phyloP scores from a whole-genome alignment of 2,113 vertebrate species.

The Coryphaenoides rupestris region DNA sequence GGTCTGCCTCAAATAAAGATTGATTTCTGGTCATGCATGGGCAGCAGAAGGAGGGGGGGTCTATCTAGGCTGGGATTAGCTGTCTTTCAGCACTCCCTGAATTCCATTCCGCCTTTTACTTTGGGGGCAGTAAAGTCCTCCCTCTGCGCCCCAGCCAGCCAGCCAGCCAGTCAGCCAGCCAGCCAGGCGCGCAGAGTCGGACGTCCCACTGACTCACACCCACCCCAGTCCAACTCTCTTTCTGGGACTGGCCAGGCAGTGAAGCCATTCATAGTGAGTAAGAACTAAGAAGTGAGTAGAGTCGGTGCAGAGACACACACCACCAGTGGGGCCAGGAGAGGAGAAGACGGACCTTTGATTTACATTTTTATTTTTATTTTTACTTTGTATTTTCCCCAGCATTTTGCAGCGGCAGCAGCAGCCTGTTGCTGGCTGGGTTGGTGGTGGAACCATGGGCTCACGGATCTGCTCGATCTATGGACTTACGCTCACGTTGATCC shows the following conservation, averaged over 20 bases:
- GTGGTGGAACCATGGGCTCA: conserved; percentile 63
- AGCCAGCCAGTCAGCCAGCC: too few relatives aligned
- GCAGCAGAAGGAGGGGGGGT: too few relatives aligned
- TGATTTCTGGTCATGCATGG: conserved; percentile 2
- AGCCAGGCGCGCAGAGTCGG: too few relatives aligned
- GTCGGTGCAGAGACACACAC: conserved; percentile 26
- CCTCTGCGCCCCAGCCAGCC: conserved; percentile 34
- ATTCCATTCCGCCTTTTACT: conserved; percentile 69
- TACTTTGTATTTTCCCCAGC: conserved; percentile 15
- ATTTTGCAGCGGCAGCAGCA: conserved; percentile 46
- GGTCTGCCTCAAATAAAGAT: too few relatives aligned
- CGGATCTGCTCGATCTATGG: conserved; percentile 53
- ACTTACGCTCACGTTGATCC: conserved; percentile 58
- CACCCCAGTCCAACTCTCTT: conserved; percentile 48
- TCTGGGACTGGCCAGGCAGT: conserved; percentile 37
- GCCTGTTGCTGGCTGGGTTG: conserved; percentile 55
- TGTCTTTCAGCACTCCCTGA: conserved; percentile 42
- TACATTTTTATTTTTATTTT: too few relatives aligned
- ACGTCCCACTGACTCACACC: conserved; percentile 59
- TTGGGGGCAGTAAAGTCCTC: conserved; percentile 23
- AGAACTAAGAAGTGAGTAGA: conserved; percentile 42
- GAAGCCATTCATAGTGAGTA: conserved; percentile 21
- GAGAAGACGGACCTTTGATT: conserved; percentile 56
- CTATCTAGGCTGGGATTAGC: conserved; percentile 42
- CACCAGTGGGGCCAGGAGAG: conserved; percentile 36